Percentiles rank a stretch among this genome's conserved stretches.
phyloP scores from a whole-genome alignment of 2,797 vertebrate species.

The Allochrocebus solatus region DNA sequence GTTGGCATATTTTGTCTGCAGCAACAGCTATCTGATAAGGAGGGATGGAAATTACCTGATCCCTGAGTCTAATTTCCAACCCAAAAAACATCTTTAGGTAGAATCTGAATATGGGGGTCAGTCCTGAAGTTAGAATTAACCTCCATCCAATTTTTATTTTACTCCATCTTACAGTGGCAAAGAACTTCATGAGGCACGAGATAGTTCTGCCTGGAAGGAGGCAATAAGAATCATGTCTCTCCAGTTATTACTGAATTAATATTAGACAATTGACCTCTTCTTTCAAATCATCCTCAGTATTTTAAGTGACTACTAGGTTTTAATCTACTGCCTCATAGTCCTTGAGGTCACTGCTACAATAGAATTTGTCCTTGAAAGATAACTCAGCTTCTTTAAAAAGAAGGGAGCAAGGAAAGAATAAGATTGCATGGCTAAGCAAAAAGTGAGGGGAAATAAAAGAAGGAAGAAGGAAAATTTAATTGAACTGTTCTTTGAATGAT shows the following conservation, averaged over 20 bases:
- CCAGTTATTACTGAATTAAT: conserved; percentile 62
- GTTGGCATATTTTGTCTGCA: background rate
- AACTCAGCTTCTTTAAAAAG: conserved; percentile 52
- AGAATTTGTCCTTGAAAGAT: conserved; percentile 67
- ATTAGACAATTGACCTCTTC: conserved; percentile 46
- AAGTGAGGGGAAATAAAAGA: conserved; percentile 30
- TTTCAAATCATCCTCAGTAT: conserved; percentile 57
- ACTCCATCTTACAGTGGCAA: background rate
- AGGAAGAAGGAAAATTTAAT: conserved; percentile 63
- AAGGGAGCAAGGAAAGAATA: conserved; percentile 44
- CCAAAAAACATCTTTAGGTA: background rate
- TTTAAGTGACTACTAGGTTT: conserved; percentile 48
- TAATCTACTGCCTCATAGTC: conserved; percentile 48
- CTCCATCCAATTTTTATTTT: conserved; percentile 12
- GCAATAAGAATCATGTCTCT: conserved; percentile 43
- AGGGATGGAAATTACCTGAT: background rate
- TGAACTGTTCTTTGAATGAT: conserved; percentile 51
- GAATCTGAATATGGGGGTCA: background rate
- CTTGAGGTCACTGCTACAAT: conserved; percentile 24
- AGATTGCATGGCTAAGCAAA: conserved; percentile 45
- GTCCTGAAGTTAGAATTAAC: background rate
- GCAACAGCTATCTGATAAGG: background rate
- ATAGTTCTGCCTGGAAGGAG: conserved; percentile 26
- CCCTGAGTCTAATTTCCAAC: background rate
- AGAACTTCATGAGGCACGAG: conserved; percentile 34